Evolutionary conservation across 2,113 vertebrate genomes (phyloP).

Genomic region (Microcebus lehilahytsara): DNA sequence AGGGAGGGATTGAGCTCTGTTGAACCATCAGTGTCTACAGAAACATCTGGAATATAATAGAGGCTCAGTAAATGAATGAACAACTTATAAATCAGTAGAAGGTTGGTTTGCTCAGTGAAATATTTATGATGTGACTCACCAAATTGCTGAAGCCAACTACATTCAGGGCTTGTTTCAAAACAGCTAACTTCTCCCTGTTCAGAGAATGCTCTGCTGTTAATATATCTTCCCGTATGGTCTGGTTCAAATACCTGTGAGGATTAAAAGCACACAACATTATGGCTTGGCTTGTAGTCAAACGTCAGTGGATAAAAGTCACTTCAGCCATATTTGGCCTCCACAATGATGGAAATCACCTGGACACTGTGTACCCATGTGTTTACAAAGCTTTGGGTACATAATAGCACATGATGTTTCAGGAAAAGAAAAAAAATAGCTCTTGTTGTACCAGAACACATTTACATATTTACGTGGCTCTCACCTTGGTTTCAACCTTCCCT

Average conservation of each 20-base stretch:
- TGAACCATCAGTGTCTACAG: not conserved
- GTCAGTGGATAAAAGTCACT: not conserved
- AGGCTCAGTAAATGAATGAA: not conserved
- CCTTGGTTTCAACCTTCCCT: not conserved
- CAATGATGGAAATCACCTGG: not conserved
- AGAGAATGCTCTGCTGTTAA: constrained; percentile 82
- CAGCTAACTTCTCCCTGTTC: constrained; percentile 88
- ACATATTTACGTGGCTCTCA: not conserved
- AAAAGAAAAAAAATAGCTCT: not conserved
- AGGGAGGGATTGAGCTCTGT: too few relatives aligned
- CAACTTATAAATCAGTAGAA: not conserved
- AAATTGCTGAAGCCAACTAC: constrained; percentile 90
- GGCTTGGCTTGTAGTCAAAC: not conserved
- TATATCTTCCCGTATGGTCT: constrained; percentile 76
- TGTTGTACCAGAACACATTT: not conserved
- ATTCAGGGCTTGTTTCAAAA: constrained; percentile 90
- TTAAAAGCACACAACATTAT: not conserved
- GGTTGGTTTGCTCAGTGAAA: constrained; percentile 37
- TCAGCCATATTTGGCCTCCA: not conserved
- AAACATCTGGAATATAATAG: too few relatives aligned
- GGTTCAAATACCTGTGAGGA: constrained; percentile 88
- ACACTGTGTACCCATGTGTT: not conserved
- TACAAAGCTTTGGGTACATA: not conserved
- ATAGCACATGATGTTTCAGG: constrained; percentile 34
- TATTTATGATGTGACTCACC: constrained; percentile 83